Evolutionary conservation across 2,113 vertebrate genomes (phyloP), one percentile per base, ranked within the genome.

Genomic region (Misgurnus anguillicaudatus): DNA sequence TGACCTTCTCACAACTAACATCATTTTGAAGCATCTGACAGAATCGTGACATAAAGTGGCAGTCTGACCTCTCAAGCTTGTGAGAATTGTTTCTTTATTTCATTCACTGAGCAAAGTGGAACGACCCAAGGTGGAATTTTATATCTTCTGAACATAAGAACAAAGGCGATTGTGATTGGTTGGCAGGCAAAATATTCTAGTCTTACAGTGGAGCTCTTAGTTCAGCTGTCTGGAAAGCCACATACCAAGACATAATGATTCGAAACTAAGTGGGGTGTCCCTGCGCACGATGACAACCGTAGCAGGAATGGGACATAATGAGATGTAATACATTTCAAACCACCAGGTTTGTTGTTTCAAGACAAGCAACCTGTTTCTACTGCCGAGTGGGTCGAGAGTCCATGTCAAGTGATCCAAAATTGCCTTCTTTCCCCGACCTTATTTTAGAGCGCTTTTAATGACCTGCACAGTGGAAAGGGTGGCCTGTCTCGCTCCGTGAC

Each of bases 41-140:
- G 78, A 79, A 77, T 80, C 3, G 53, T 82, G 9, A 84, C 86
- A 84, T 88, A 87, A 84, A 87, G 82, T 79, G n/a, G 68, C 72
- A 14, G 42, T 14, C 69, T 83, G 87, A 89, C 89, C 88, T 82
- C 87, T 74, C 57, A 14, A 64, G 78, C 68, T 85, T 51, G 36
- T 74, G 5, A 85, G 84, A 81, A 89, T 89, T 89, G 87, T 91
- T 87, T 89, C 83, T 89, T 85, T 81, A 61, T 88, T 63, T 61
- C 9, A 83, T 84, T 6, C 63, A 77, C 80, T 13, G 24, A 65
- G 68, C 70, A 80, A 70, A 78, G 39, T 58, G 62, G 24, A 73
- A 51, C 67, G 17, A 67, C 62, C 47, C 63, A 77, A 79, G 69
- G 84, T 51, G 75, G 48, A 80, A 76, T 80, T 77, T 74, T 67